Conservation (phyloP, 1,140 invertebrate species). For the Mylabris phalerata region DNA sequence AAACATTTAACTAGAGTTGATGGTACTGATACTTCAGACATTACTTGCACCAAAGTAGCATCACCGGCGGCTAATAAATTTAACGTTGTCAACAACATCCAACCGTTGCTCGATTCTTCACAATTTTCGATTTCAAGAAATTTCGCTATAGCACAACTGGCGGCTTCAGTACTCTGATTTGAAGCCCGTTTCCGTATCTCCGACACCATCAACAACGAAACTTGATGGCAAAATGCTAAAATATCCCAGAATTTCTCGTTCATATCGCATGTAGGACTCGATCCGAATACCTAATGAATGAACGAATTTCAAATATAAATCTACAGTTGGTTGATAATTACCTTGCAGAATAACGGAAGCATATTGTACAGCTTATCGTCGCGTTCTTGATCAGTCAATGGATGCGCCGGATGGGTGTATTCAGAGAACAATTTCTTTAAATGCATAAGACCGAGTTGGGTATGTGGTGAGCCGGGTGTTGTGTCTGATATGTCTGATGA, state of each 20-base stretch:
- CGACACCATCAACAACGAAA: constrained; percentile 90
- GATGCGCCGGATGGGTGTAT: constrained; percentile 78
- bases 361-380: constrained; percentile 96
- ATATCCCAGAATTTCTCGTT: constrained; percentile 94
- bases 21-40: constrained; percentile 91
- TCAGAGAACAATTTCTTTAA: constrained; percentile 94
- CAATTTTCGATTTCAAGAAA: constrained; percentile 91
- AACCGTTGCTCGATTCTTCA: constrained; percentile 91
- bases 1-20: constrained; percentile 98
- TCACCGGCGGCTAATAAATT: constrained; percentile 86
- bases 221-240: constrained; percentile 86
- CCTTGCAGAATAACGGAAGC: constrained; percentile 97
- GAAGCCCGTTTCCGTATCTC: constrained; percentile 89
- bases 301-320: neutral
- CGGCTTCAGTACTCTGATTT: constrained; percentile 92
- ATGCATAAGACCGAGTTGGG: constrained; percentile 88
- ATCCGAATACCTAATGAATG: constrained; percentile 73
- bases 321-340: constrained; percentile 42
- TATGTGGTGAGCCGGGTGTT: constrained; percentile 61
- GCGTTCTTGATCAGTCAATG: constrained; percentile 72
- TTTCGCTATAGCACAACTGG: constrained; percentile 91
- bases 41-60: constrained; percentile 70
- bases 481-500: constrained; percentile 46
- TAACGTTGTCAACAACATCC: constrained; percentile 88
- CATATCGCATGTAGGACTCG: constrained; percentile 84